Conservation (phyloP, 2,113 vertebrate genomes). For the Dasypus novemcinctus region DNA sequence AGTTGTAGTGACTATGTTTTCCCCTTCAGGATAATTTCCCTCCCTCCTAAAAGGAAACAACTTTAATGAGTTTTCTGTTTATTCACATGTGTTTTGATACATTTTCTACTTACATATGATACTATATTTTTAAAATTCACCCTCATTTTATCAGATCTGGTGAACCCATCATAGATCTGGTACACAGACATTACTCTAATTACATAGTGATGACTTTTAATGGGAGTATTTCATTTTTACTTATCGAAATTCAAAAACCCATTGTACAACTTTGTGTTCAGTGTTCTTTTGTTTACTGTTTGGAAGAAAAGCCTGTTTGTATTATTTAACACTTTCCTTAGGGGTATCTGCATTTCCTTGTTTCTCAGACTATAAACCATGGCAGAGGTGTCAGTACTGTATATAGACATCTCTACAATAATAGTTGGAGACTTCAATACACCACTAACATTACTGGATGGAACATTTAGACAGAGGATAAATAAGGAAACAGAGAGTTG, state of each 20-base stretch:
- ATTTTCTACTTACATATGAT: neutral
- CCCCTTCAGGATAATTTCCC: no score
- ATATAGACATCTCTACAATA: constrained; percentile 63
- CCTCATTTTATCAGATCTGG: neutral
- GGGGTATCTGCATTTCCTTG: constrained; percentile 55
- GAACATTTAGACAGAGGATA: no score
- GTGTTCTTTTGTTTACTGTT: neutral
- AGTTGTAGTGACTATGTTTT: no score
- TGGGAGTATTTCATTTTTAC: neutral
- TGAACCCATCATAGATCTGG: neutral
- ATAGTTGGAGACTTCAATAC: no score
- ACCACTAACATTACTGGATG: no score
- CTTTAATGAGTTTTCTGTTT: no score
- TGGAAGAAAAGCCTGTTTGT: neutral
- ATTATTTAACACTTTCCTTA: constrained; percentile 23
- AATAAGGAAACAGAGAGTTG: no score
- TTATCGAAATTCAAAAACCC: neutral
- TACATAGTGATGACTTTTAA: neutral
- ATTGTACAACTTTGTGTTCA: neutral
- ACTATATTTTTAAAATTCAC: neutral
- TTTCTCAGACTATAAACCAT: constrained; percentile 73
- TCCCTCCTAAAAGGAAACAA: no score
- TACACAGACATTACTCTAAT: neutral
- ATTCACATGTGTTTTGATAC: neutral
- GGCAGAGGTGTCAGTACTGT: constrained; percentile 67